These are phyloP conservation scores for Abramis brama DNA, from an alignment of 2,113 vertebrate genomes.

Conservation along the genomic window DNA sequence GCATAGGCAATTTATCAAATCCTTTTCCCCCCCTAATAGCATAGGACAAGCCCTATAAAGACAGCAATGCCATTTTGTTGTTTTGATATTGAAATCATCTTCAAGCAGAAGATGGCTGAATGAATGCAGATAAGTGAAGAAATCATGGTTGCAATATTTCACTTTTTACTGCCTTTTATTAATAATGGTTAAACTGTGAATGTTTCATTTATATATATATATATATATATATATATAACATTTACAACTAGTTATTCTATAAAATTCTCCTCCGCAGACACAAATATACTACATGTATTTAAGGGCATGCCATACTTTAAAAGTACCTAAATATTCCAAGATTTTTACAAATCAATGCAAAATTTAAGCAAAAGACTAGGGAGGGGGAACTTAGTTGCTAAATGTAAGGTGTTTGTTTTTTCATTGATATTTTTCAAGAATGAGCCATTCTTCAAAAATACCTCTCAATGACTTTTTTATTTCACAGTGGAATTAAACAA, in stretches of 20 bases:
- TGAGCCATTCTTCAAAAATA: conserved; percentile 2
- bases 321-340: background rate
- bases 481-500: conserved; percentile 18
- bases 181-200: background rate
- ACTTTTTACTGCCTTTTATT: background rate
- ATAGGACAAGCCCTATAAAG: background rate
- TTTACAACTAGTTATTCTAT: background rate
- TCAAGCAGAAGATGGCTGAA: background rate
- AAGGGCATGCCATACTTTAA: background rate
- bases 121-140: background rate
- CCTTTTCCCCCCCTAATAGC: no score
- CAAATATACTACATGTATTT: background rate
- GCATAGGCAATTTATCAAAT: conserved; percentile 8
- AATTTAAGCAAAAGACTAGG: background rate
- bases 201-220: background rate
- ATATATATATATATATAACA: background rate
- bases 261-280: background rate
- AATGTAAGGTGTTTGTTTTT: background rate
- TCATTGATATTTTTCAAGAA: background rate
- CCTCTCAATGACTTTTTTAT: conserved; percentile 2
- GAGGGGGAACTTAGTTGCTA: background rate
- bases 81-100: background rate
- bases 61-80: background rate
- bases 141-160: background rate
- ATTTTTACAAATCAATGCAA: background rate